Base-by-base conservation (phyloP, 1,140 invertebrate genomes). In the Lordiphosa clarofinis region DNA sequence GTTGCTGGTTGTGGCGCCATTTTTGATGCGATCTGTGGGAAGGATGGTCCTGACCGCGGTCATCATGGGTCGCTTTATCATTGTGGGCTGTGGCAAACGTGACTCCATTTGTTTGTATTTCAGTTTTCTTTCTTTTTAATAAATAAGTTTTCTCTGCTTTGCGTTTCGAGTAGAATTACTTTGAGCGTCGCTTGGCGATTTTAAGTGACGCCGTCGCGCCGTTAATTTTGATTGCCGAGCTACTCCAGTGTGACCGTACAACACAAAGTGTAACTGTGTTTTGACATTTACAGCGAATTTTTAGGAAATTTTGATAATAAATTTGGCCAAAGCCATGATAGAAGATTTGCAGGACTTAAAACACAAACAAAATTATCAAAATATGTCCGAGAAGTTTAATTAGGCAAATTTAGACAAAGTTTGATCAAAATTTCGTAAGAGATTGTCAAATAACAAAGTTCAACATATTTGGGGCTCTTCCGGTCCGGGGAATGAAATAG, bases 21-120 rank as follows among this genome's bases (percentile, higher is more conserved):
- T 38, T 55, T 84, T 84, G 11, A 87, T 86, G 9, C 87, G 62
- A 52, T 88, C 87, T 28, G 56, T 73, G 10, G 87, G 82, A 24
- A 88, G 56, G 43, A 86, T 69, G 8, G 55, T 72, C 56, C 56
- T 87, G 0, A 69, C 44, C 9, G 72, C 28, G 12, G 21, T 28
- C 31, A 58, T 35, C 13, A 44, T 55, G 13, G 87, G 86, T 10
- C 62, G 47, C 21, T 73, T 88, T 0, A 87, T 7, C 3, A 46
- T 59, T 7, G 64, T 50, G 6, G 87, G 87, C 35, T 88, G 88
- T 6, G 87, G 87, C 36, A 88, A 44, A 35, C 70, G 79, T 0
- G 87, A 88, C 42, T 88, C 87, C 87, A 88, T 88, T 33, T 3
- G 9, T 61, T 2, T 10, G 10, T 33, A 6, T 52, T 5, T 15